Conservation (phyloP, 2,888 invertebrate genomes). For the Micoletzkya japonica region DNA sequence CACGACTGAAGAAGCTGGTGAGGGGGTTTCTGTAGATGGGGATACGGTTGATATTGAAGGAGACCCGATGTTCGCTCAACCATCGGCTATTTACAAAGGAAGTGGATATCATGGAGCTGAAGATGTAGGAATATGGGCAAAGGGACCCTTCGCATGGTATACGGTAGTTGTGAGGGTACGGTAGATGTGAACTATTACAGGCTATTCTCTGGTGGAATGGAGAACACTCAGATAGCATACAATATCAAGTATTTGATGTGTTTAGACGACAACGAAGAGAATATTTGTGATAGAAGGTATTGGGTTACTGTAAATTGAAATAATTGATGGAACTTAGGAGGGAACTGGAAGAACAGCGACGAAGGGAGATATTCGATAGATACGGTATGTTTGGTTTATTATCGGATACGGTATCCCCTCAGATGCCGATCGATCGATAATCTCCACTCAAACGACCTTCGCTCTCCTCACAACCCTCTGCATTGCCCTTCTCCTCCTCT, state of each 20-base stretch:
- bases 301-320: no score
- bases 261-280: conserved; percentile 18
- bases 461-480: no score
- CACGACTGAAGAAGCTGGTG: conserved; percentile 11
- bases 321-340: no score
- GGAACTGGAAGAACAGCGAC: no score
- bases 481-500: no score
- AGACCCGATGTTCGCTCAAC: conserved; percentile 12
- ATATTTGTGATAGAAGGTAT: conserved; percentile 21
- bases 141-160: conserved; percentile 26
- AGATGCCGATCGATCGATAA: no score
- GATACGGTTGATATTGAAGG: neutral
- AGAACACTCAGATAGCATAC: conserved; percentile 28
- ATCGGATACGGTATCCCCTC: no score
- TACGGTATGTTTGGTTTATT: no score
- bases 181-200: neutral
- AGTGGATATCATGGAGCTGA: conserved; percentile 22
- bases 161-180: neutral
- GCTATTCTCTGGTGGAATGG: conserved; percentile 23
- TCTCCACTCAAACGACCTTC: no score
- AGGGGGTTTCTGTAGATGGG: neutral
- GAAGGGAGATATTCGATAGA: no score
- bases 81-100: neutral
- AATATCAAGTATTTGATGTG: conserved; percentile 28
- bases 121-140: conserved; percentile 27